Base-by-base conservation (phyloP, 2,888 invertebrate genomes). In the Acanthosepion esculentum region DNA sequence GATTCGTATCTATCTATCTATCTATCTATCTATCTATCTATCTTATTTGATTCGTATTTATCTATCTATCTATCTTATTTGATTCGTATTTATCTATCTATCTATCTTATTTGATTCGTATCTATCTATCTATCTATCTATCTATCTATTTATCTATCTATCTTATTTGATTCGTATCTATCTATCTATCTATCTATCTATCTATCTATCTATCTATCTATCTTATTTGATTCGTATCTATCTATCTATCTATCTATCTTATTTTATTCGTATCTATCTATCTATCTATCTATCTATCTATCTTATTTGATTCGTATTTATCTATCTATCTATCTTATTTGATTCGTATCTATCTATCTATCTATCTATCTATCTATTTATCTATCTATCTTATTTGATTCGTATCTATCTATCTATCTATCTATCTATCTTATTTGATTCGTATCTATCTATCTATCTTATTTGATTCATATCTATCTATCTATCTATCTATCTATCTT, bases 401-500 rank as follows among this genome's bases (percentile, higher is more conserved):
- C n/a, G n/a, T n/a, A n/a, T n/a, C 23, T 64, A 4, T 64, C 23
- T 26, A 23, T 64, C 64, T 64, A 5, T 64, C 26, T 64, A 26
- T 64, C 26, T 64, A 26, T 64, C 64, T 26, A 64, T 64, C 23
- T 59, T n/a, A n/a, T n/a, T n/a, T 0, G 2, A 8, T 59, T 5
- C 6, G 4, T 59, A 59, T 59, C 12, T 59, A 59, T 59, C 12
- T 59, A 23, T 7, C n/a, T n/a, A n/a, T n/a, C n/a, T n/a, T n/a
- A n/a, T n/a, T n/a, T n/a, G n/a, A n/a, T n/a, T n/a, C n/a, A 0
- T 64, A 64, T 64, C 2, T 64, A 64, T 64, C 2, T 93, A 93
- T 93, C 48, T 93, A 93, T 93, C 48, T 93, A 93, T 93, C 48
- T 93, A 93, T 93, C 48, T 93, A 93, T 53, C 26, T 53, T n/a